Evolutionary conservation across 2,113 vertebrate species (phyloP), one percentile per base, ranked within the genome.

Genomic region (Epinephelus lanceolatus): DNA sequence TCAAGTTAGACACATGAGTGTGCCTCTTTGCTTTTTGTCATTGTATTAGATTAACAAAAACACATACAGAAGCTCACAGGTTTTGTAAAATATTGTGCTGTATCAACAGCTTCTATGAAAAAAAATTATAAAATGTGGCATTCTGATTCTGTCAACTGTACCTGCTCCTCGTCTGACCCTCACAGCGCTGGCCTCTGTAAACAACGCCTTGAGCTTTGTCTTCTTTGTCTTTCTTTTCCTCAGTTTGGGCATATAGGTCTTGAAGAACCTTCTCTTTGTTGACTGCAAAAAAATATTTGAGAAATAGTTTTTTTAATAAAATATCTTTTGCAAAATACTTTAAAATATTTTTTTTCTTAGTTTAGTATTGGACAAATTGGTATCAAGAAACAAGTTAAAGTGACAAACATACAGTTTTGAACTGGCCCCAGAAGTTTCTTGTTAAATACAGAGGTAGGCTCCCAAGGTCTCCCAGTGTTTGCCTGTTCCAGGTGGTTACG

Each of bases 371-470:
- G 6, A 25, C 3, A 40, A 17, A 30, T 33, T n/a, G 49, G 6
- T 33, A 12, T 30, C 1, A 56, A 68, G 17, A 63, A 53, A 52
- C 47, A 25, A 5, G 27, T 33, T 9, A 15, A 49, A 49, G n/a
- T 13, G 19, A 30, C 72, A 70, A 42, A 72, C 83, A 45, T 88
- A 94, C 94, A 51, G 1, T 4, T 42, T 17, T 74, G 0, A 95
- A 63, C 0, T 37, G 1, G 30, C 19, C 37, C 93, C 94, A 95
- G 74, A 93, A 51, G n/a, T 80, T 70, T 10, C 21, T 63, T 42
- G 86, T 91, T 8, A 95, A 85, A 67, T 93, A 93, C 5, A 94
- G 73, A 37, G 94, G 91, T 21, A 95, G 85, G 42, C n/a, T 56
- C 3, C 63, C 89, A 4, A 95, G 82, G 4, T 85, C 21, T 8